phyloP scores from a whole-genome alignment of 1,140 invertebrate genomes.

The Himalopsyche phryganea region DNA sequence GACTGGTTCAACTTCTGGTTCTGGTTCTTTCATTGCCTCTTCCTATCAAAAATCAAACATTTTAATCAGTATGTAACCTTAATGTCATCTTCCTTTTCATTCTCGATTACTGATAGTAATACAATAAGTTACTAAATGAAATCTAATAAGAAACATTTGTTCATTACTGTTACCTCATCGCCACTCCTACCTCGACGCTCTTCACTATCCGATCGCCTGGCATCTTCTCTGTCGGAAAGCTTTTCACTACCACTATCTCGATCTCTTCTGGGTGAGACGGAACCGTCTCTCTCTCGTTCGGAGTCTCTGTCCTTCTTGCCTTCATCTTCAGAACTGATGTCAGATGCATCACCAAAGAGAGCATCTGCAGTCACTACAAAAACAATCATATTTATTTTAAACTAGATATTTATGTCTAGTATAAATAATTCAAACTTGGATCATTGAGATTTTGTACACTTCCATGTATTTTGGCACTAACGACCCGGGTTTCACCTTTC shows the following conservation, averaged over 20 bases:
- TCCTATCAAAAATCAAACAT: slow-evolving; percentile 24
- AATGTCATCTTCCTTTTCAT: too few relatives aligned
- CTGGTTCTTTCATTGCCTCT: slow-evolving; percentile 59
- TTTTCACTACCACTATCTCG: slow-evolving; percentile 36
- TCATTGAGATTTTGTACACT: too few relatives aligned
- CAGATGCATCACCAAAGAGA: slow-evolving; percentile 89
- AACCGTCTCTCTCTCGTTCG: slow-evolving; percentile 38
- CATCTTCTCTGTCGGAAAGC: slow-evolving; percentile 36
- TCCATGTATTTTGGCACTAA: too few relatives aligned
- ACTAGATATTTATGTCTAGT: too few relatives aligned
- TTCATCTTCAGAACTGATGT: slow-evolving; percentile 82
- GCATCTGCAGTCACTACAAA: slow-evolving; percentile 68
- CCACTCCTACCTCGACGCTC: slow-evolving; percentile 49
- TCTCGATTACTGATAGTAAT: too few relatives aligned
- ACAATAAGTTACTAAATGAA: too few relatives aligned
- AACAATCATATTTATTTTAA: slow-evolving; percentile 9
- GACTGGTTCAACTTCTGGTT: slow-evolving; percentile 71
- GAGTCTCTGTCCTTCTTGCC: slow-evolving; percentile 51
- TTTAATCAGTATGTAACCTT: too few relatives aligned
- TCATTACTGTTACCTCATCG: slow-evolving; percentile 44
- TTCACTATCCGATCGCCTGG: slow-evolving; percentile 41
- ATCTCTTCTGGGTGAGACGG: slow-evolving; percentile 41
- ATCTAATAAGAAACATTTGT: too few relatives aligned
- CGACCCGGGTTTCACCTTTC: too few relatives aligned
- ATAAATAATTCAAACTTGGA: too few relatives aligned